Evolutionary conservation across 2,113 vertebrate genomes (phyloP).

Genomic region (Grantiella picta): DNA sequence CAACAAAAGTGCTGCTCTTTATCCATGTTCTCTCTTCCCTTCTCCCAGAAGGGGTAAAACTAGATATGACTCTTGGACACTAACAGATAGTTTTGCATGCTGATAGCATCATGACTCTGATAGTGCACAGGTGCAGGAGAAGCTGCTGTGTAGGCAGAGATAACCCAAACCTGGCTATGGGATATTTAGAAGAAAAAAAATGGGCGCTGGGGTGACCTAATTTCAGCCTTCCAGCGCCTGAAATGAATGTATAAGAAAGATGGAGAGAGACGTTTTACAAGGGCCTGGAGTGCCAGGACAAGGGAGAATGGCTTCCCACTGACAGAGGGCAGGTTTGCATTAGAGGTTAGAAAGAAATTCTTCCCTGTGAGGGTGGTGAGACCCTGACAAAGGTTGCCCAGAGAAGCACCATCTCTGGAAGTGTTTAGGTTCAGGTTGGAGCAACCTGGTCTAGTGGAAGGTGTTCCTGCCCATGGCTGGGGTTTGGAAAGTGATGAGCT

Average conservation of each 20-base stretch:
- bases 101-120: background rate
- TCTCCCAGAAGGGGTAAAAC: background rate
- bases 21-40: rapidly evolving
- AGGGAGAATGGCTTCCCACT: background rate
- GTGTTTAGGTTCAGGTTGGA: background rate
- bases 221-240: background rate
- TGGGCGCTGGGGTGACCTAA: background rate
- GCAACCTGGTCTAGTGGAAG: background rate
- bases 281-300: background rate
- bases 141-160: background rate
- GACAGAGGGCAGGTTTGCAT: background rate
- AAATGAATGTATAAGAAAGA: background rate
- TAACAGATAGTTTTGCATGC: background rate
- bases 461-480: background rate
- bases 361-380: background rate
- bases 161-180: background rate
- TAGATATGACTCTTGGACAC: background rate
- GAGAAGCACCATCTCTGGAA: background rate
- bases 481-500: background rate
- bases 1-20: background rate
- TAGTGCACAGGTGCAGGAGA: background rate
- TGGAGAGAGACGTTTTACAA: background rate
- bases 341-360: background rate
- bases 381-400: background rate
- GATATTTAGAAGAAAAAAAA: background rate